A percentile compares a stretch with the other conserved stretches of the same genome.
phyloP scores from a whole-genome alignment of 2,888 invertebrate genomes.

The Pasiphila rectangulata region DNA sequence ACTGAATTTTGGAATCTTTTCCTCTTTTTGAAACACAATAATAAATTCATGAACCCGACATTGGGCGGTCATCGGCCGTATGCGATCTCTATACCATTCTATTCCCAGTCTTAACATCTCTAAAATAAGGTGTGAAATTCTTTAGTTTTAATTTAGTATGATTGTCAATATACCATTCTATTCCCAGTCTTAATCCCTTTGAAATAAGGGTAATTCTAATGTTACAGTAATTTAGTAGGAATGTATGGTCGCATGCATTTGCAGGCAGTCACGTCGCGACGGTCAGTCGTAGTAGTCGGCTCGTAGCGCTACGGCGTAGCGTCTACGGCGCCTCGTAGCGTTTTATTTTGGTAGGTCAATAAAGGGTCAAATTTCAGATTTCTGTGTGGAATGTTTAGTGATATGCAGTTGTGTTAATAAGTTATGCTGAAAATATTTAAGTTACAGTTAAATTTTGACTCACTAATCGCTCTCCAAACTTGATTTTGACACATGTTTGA shows the following conservation, averaged over 20 bases:
- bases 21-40: slow-evolving; percentile 12
- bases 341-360: slow-evolving; percentile 27
- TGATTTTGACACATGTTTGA: too few species aligned
- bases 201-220: slow-evolving; percentile 12
- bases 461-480: too few species aligned
- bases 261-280: slow-evolving; percentile 34
- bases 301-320: slow-evolving; percentile 41
- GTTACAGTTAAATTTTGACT: too few species aligned
- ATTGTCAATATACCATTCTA: slow-evolving; percentile 5
- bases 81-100: slow-evolving; percentile 4
- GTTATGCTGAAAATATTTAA: too few species aligned
- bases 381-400: too few species aligned
- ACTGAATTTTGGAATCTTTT: neutral
- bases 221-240: neutral
- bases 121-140: neutral
- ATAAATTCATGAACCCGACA: slow-evolving; percentile 23
- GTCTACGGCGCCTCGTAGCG: slow-evolving; percentile 36
- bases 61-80: slow-evolving; percentile 56
- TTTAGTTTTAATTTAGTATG: neutral
- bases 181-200: slow-evolving; percentile 4
- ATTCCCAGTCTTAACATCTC: slow-evolving; percentile 7
- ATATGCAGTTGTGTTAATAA: too few species aligned
- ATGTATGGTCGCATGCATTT: slow-evolving; percentile 23
- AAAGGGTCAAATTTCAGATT: too few species aligned
- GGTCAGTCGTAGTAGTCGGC: slow-evolving; percentile 43